Evolutionary conservation across 2,113 vertebrate genomes (phyloP).

Genomic region (Chamaea fasciata): DNA sequence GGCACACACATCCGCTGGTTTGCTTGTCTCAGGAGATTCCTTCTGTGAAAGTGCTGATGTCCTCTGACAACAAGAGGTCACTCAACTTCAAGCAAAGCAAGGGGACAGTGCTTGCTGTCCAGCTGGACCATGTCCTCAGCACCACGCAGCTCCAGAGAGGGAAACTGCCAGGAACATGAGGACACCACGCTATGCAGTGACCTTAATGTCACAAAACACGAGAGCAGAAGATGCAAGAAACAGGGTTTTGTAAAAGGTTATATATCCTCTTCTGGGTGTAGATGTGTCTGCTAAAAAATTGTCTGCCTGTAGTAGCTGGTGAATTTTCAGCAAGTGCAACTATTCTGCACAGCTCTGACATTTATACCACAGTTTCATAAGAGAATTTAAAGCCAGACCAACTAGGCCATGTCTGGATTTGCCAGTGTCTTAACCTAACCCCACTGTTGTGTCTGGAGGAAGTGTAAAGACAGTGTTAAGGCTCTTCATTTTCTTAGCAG

Average conservation of each 20-base stretch:
- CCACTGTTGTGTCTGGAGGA: not conserved
- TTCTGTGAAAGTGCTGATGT: not conserved
- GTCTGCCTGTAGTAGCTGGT: not conserved
- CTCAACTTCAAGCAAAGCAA: not conserved
- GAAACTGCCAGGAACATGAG: accelerated
- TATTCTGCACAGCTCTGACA: not conserved
- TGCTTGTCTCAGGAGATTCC: not conserved
- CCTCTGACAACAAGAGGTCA: not conserved
- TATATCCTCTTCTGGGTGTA: not conserved
- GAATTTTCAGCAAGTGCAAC: not conserved
- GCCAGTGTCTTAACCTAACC: not conserved
- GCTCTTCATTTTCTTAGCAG: not conserved
- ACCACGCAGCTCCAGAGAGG: accelerated
- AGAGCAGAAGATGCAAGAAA: not conserved
- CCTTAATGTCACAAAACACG: not conserved
- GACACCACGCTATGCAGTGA: accelerated
- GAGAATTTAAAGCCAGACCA: not conserved
- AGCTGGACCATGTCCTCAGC: accelerated
- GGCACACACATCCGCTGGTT: not conserved
- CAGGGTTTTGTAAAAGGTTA: not conserved
- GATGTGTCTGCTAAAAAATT: not conserved
- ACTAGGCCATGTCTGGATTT: not conserved
- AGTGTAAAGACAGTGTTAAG: not conserved
- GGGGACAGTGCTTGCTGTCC: not conserved
- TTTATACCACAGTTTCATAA: not conserved